Base-by-base conservation (phyloP, 1,140 invertebrate species). In the Drosophila sulfurigaster region DNA sequence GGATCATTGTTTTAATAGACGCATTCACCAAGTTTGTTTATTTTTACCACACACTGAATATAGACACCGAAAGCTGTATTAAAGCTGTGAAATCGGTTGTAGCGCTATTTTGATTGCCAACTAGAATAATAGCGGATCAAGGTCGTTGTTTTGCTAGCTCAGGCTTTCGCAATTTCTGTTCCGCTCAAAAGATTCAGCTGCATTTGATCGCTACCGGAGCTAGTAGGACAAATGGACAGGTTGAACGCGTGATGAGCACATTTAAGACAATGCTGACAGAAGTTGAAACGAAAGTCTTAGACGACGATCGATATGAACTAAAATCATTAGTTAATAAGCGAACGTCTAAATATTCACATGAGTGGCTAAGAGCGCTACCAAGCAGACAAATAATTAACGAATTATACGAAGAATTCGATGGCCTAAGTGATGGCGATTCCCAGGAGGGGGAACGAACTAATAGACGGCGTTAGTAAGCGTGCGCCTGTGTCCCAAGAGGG, bases 271-370 rank as follows among this genome's bases (percentile, higher is more conserved):
- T 58, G 54, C 20, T 58, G 16, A 43, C 8, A 8, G 54, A 16
- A n/a, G 54, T 58, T 1, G 16, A 58, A 43, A 58, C 54, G 2
- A 13, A 52, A 54, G 5, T 52, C 13, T 13, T 65, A 41, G 30
- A 28, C 7, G 49, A 49, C 8, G 48, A 65, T 41, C 5, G 46
- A 46, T 62, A 65, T 20, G 7, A 25, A n/a, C n/a, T 65, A 25
- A 65, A 65, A 35, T 35, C 48, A 1, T 41, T 52, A 65, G 43
- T 10, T 11, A 49, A 20, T 54, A 52, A 52, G 5, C 11, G 62
- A 41, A 65, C 20, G 7, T 25, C 20, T n/a, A 48, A 48, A 48
- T 65, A 65, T 38, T 38, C 35, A 2, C 32, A 32, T 32, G 32
- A 32, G 7, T 32, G 4, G 4, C 7, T 32, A 30, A 65, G 45